Evolutionary conservation across 2,797 vertebrate species (phyloP).

Genomic region (Jordanella pulchra): DNA sequence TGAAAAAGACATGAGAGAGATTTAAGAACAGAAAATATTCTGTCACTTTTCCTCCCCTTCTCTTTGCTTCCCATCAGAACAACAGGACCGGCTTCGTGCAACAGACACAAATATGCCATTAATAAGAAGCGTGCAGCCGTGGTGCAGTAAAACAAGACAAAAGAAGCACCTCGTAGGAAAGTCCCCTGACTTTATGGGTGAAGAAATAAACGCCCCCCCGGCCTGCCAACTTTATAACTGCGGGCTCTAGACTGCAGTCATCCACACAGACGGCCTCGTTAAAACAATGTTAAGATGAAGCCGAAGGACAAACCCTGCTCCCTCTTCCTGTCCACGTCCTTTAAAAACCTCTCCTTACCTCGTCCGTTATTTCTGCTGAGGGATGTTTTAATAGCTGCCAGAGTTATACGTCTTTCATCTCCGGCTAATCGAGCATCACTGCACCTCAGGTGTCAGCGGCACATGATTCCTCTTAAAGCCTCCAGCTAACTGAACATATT

Average conservation of each 20-base stretch:
- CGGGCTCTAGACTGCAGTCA: constrained; percentile 43
- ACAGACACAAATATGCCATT: constrained; percentile 63
- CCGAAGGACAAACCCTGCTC: constrained; percentile 15
- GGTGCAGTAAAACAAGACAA: constrained; percentile 57
- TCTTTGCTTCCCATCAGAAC: constrained; percentile 14
- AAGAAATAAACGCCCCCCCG: constrained; percentile 33
- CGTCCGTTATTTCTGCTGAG: constrained; percentile 31
- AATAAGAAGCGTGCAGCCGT: constrained; percentile 53
- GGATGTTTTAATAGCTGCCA: constrained; percentile 38
- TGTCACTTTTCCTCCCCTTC: constrained; percentile 15
- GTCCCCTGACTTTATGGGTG: constrained; percentile 57
- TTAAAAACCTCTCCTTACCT: constrained; percentile 9
- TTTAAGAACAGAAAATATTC: constrained; percentile 51
- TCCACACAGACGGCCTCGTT: constrained; percentile 45
- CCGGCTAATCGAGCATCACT: constrained; percentile 27
- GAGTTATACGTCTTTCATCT: constrained; percentile 49
- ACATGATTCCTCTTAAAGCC: constrained; percentile 46
- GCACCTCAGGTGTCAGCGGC: constrained; percentile 51
- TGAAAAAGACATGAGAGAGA: constrained; percentile 43
- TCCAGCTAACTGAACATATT: constrained; percentile 37
- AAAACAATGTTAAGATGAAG: constrained; percentile 44
- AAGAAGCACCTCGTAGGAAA: constrained; percentile 52
- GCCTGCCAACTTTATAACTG: constrained; percentile 54
- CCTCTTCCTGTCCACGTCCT: constrained; percentile 35
- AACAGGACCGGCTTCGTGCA: constrained; percentile 16